A percentile compares a stretch with the other conserved stretches of the same genome.
These are phyloP conservation scores for Meloidogyne exigua DNA, from an alignment of 1,140 invertebrate genomes.

Conservation along the genomic window DNA sequence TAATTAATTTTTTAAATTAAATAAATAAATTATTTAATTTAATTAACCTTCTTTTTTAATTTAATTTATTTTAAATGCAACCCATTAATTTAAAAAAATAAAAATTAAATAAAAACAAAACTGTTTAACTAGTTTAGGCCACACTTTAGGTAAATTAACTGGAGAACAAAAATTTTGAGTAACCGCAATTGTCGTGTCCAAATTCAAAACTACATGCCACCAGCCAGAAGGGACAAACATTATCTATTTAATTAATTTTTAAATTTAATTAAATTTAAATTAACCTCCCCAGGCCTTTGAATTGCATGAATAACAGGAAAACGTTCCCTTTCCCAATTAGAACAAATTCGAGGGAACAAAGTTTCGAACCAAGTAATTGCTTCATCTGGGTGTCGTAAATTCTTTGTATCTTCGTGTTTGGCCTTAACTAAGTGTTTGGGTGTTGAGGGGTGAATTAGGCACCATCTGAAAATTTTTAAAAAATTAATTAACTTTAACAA, in stretches of 20 bases:
- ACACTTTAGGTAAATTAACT: constrained; percentile 93
- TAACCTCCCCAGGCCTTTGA: constrained; percentile 84
- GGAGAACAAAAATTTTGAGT: constrained; percentile 96
- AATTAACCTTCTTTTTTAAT: no score
- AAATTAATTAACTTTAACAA: constrained; percentile 21
- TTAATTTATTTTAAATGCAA: constrained; percentile 71
- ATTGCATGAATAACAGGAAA: constrained; percentile 77
- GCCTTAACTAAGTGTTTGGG: constrained; percentile 92
- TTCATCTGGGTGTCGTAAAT: constrained; percentile 86
- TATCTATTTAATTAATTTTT: constrained; percentile 69
- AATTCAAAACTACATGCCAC: constrained; percentile 97
- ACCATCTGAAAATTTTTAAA: constrained; percentile 74
- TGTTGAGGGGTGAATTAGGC: constrained; percentile 92
- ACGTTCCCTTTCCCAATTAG: constrained; percentile 33
- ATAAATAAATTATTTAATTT: no score
- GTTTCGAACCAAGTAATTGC: constrained; percentile 74
- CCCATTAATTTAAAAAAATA: no score
- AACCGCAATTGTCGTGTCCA: constrained; percentile 90
- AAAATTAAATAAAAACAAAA: not conserved
- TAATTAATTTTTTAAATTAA: no score
- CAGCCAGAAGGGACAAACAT: constrained; percentile 83
- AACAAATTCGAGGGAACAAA: constrained; percentile 71
- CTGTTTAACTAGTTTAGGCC: constrained; percentile 85
- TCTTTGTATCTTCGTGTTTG: constrained; percentile 78
- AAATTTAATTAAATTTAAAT: not conserved